Conservation (phyloP, 1,140 invertebrate species). For the Achroia grisella region DNA sequence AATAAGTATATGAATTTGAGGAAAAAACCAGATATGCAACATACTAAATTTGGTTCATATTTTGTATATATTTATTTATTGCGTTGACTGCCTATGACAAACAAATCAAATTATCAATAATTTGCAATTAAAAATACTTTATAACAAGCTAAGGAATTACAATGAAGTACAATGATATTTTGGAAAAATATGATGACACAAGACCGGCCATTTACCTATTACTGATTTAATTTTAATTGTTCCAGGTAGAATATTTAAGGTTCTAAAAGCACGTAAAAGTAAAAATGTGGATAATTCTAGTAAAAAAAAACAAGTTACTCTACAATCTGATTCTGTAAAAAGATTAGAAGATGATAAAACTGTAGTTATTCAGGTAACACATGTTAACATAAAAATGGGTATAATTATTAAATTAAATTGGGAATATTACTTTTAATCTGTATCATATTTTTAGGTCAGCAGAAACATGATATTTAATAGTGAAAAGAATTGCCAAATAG, state of each 20-base stretch:
- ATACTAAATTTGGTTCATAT: too few species aligned
- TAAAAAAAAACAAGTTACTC: conserved; percentile 20
- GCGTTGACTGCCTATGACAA: too few species aligned
- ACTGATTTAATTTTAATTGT: conserved; percentile 1
- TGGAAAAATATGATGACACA: too few species aligned
- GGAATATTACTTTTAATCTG: too few species aligned
- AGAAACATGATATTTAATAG: conserved; percentile 61
- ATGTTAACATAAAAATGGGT: not conserved
- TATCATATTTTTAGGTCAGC: conserved; percentile 42
- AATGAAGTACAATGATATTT: too few species aligned
- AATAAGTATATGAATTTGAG: too few species aligned
- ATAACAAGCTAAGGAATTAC: too few species aligned
- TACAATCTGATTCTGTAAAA: conserved; percentile 4
- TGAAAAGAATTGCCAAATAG: conserved; percentile 66
- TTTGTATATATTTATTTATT: too few species aligned
- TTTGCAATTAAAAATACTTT: too few species aligned
- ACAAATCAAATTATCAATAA: too few species aligned
- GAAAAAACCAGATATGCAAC: too few species aligned
- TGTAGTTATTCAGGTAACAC: conserved; percentile 46
- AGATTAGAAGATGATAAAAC: conserved; percentile 39
- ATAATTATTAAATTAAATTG: too few species aligned
- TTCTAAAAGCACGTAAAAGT: conserved; percentile 42
- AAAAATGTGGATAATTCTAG: conserved; percentile 21
- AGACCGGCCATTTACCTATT: not conserved
- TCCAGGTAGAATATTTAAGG: conserved; percentile 60